Evolutionary conservation across 2,797 vertebrate genomes (phyloP).

Genomic region (Ctenosaura bakeri): DNA sequence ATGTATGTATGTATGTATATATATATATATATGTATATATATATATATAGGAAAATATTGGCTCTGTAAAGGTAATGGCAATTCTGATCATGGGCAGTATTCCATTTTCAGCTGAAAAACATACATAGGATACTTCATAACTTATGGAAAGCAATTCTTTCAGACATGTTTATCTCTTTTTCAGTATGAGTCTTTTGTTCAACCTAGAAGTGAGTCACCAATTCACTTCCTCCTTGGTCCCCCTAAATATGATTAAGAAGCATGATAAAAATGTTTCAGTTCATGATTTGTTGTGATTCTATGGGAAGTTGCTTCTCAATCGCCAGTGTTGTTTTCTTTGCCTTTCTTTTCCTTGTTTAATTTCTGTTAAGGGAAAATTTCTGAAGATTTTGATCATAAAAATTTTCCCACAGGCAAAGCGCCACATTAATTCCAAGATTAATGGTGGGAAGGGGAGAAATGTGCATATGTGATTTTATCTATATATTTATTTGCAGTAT

Average conservation of each 20-base stretch:
- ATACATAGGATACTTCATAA: slow-evolving; percentile 27
- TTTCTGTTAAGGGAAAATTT: background rate
- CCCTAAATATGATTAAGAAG: background rate
- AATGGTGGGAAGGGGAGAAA: background rate
- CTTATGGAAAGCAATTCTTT: background rate
- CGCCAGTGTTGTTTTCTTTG: background rate
- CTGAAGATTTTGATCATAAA: background rate
- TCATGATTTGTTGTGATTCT: background rate
- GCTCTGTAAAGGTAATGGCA: slow-evolving; percentile 18
- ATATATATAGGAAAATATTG: slow-evolving; percentile 5
- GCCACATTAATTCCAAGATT: background rate
- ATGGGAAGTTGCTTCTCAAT: slow-evolving; percentile 19
- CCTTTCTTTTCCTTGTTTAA: background rate
- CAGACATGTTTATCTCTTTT: slow-evolving; percentile 35
- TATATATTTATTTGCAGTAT: too few species aligned
- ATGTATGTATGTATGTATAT: too few species aligned
- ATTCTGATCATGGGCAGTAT: slow-evolving; percentile 9
- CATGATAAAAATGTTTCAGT: slow-evolving; percentile 13
- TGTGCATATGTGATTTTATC: background rate
- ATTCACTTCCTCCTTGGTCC: too few species aligned
- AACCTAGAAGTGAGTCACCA: background rate
- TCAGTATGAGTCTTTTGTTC: background rate
- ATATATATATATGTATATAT: too few species aligned
- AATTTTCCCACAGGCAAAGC: too few species aligned
- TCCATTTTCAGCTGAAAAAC: background rate